Conservation (phyloP, 2,113 vertebrate genomes). For the Gopherus flavomarginatus region DNA sequence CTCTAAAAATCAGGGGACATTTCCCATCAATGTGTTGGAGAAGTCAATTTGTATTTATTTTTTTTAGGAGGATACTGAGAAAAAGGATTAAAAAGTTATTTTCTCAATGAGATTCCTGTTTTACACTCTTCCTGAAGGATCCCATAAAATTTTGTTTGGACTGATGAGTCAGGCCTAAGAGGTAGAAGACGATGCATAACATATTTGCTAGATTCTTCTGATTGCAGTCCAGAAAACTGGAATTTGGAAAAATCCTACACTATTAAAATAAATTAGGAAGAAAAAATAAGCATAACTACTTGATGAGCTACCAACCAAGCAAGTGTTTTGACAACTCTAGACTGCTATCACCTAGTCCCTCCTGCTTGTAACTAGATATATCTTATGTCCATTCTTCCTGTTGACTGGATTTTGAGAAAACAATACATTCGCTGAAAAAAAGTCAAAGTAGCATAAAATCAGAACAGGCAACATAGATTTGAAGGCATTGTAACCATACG, state of each 20-base stretch:
- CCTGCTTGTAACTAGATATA: neutral
- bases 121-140: neutral
- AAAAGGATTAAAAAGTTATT: neutral
- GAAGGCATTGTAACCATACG: neutral
- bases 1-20: neutral
- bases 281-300: constrained; percentile 7
- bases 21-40: neutral
- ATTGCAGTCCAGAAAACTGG: neutral
- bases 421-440: neutral
- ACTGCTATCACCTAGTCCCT: neutral
- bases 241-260: neutral
- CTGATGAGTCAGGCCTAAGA: neutral
- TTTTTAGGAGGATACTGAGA: neutral
- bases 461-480: neutral
- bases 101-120: neutral
- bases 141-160: neutral
- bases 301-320: neutral
- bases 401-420: constrained; percentile 1
- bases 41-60: constrained; percentile 16
- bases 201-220: neutral
- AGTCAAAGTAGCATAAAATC: neutral
- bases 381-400: neutral
- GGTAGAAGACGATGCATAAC: neutral
- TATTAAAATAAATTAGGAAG: neutral
- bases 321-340: constrained; percentile 5